Evolutionary conservation across 2,797 vertebrate species (phyloP).

Genomic region (Tokudaia muenninki): DNA sequence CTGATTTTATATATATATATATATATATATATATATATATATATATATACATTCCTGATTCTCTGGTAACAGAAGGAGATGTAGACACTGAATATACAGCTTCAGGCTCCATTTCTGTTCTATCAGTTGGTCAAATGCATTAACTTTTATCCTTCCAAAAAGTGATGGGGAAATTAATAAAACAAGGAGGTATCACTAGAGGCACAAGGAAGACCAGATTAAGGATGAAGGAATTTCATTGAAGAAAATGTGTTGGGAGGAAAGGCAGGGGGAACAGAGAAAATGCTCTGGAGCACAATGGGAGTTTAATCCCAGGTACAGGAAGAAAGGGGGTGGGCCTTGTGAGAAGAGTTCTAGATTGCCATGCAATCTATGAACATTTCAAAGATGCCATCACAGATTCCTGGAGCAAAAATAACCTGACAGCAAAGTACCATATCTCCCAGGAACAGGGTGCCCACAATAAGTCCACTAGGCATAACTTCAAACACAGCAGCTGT

Average conservation of each 20-base stretch:
- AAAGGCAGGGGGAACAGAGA: background rate
- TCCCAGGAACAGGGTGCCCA: background rate
- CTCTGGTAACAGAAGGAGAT: background rate
- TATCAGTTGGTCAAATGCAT: background rate
- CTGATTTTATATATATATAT: too few relatives aligned
- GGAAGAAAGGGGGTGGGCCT: background rate
- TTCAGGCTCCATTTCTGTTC: background rate
- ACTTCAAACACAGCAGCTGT: background rate
- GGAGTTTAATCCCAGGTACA: background rate
- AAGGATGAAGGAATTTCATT: conserved; percentile 6
- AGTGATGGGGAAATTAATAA: background rate
- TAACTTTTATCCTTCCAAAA: background rate
- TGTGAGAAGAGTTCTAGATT: background rate
- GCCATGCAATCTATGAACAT: background rate
- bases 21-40: too few relatives aligned
- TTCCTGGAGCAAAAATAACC: background rate
- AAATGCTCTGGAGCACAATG: background rate
- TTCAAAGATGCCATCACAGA: background rate
- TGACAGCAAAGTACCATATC: background rate
- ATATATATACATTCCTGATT: background rate
- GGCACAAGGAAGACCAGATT: background rate
- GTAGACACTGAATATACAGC: background rate
- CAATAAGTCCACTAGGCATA: background rate
- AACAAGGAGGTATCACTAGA: background rate
- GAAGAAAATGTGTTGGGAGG: background rate